Evolutionary conservation across 1,140 invertebrate species (phyloP), one percentile per base, ranked within the genome.

Genomic region (Lasioglossum albipes): DNA sequence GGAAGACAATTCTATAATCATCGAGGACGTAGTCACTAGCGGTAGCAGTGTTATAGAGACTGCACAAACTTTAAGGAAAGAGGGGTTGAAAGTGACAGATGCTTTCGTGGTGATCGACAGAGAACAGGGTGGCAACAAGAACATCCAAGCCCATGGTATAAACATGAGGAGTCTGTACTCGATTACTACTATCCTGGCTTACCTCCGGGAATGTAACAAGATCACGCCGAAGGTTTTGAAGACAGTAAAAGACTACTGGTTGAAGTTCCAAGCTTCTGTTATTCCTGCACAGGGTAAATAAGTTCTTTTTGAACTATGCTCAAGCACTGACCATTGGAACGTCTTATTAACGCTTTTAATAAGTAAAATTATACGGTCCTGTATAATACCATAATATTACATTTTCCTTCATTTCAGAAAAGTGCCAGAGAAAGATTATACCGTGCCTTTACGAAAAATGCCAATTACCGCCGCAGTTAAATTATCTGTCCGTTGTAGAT

Each of bases 11-110:
- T 99, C 98, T 89, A 90, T 99, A 0, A 97, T 99, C 73, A 95
- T 99, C 68, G 99, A 99, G 94, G 99, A 99, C 94, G 97, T 99
- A 18, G 96, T 99, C 0, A 99, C 98, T 3, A 98, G 97, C 85
- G 99, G 99, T 1, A 96, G 96, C 2, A 99, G 98, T 91, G 96
- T 99, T 67, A 90, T 98, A 80, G 99, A 99, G 92, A 99, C 98
- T 12, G 96, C 96, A 3, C 93, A 93, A 65, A 96, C 96, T 91
- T 93, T 99, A 41, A 93, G 95, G 82, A 95, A 95, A 59, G 96
- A 96, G 91, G 97, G 96, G 0, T 86, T 94, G 18, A 87, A 90
- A 18, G 96, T 97, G 1, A 96, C 93, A 7, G 95, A 98, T 90
- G 96, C 97, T 10, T 94, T 99, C 42, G 97, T 99, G 1, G 95